phyloP scores from a whole-genome alignment of 2,797 vertebrate species.

The Malacoraja senta region DNA sequence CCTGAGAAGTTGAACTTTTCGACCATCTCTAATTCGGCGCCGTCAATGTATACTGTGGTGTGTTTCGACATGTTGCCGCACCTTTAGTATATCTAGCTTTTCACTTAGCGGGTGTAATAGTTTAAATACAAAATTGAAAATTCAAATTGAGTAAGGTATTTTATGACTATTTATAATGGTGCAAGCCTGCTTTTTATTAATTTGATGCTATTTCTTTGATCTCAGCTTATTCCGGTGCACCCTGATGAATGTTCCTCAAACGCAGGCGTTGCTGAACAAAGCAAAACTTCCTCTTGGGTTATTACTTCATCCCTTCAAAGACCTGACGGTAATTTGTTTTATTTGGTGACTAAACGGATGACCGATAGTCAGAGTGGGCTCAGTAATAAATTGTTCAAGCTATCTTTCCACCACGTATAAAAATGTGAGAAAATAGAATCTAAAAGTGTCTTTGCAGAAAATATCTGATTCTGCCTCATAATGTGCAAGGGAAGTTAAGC shows the following conservation, averaged over 20 bases:
- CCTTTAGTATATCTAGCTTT: too few relatives aligned
- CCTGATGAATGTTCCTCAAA: conserved; percentile 86
- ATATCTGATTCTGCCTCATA: not conserved
- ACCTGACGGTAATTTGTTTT: conserved; percentile 73
- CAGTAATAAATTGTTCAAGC: not conserved
- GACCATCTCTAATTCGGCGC: too few relatives aligned
- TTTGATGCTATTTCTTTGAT: not conserved
- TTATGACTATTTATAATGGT: conserved; percentile 8
- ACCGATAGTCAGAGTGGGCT: too few relatives aligned
- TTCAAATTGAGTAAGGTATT: not conserved
- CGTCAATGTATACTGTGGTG: too few relatives aligned
- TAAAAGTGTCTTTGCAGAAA: not conserved
- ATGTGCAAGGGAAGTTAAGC: not conserved
- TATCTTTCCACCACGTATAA: too few relatives aligned
- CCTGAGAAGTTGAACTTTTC: too few relatives aligned
- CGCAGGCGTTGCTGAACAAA: conserved; percentile 87
- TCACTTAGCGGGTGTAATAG: not conserved
- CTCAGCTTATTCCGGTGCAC: conserved; percentile 88
- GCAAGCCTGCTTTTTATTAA: not conserved
- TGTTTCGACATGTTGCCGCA: too few relatives aligned
- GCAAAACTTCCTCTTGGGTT: conserved; percentile 89
- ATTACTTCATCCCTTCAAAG: conserved; percentile 90
- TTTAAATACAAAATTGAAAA: not conserved
- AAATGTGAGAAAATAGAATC: not conserved
- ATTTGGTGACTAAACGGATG: not conserved